phyloP scores from a whole-genome alignment of 2,797 vertebrate species.

The Lycodopsis pacificus region DNA sequence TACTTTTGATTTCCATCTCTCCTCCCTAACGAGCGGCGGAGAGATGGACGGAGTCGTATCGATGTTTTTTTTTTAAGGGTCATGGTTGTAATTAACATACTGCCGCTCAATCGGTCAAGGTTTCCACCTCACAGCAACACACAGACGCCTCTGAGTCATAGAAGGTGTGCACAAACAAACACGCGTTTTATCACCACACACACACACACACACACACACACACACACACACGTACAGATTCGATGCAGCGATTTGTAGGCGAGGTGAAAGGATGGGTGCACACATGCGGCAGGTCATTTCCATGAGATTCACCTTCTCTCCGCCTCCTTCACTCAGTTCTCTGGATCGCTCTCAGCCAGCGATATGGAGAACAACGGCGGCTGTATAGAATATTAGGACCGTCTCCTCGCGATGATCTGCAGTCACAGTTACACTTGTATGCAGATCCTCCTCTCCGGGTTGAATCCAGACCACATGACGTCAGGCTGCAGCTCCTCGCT shows the following conservation, averaged over 20 bases:
- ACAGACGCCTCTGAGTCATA: neutral
- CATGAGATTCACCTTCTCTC: slow-evolving; percentile 54
- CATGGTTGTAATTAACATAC: slow-evolving; percentile 68
- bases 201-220: slow-evolving; percentile 29
- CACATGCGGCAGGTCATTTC: slow-evolving; percentile 52
- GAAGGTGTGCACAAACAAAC: neutral
- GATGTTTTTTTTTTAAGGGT: slow-evolving; percentile 68
- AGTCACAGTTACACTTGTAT: slow-evolving; percentile 52
- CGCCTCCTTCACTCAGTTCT: slow-evolving; percentile 43
- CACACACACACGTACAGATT: slow-evolving; percentile 31
- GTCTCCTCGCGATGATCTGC: slow-evolving; percentile 40
- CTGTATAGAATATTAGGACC: slow-evolving; percentile 41
- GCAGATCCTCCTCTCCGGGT: slow-evolving; percentile 30
- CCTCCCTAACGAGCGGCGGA: slow-evolving; percentile 65
- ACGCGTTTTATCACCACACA: slow-evolving; percentile 29
- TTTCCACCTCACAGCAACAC: slow-evolving; percentile 20
- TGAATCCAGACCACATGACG: neutral
- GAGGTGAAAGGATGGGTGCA: slow-evolving; percentile 37
- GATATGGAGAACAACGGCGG: slow-evolving; percentile 37
- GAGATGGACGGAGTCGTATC: slow-evolving; percentile 67
- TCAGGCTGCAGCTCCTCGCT: slow-evolving; percentile 8
- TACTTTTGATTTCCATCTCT: slow-evolving; percentile 76
- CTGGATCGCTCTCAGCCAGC: slow-evolving; percentile 14
- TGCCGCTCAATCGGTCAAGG: slow-evolving; percentile 61
- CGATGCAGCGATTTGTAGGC: slow-evolving; percentile 50